Evolutionary conservation across 2,888 invertebrate species (phyloP), one percentile per base, ranked within the genome.

Genomic region (Carterocephalus palaemon): DNA sequence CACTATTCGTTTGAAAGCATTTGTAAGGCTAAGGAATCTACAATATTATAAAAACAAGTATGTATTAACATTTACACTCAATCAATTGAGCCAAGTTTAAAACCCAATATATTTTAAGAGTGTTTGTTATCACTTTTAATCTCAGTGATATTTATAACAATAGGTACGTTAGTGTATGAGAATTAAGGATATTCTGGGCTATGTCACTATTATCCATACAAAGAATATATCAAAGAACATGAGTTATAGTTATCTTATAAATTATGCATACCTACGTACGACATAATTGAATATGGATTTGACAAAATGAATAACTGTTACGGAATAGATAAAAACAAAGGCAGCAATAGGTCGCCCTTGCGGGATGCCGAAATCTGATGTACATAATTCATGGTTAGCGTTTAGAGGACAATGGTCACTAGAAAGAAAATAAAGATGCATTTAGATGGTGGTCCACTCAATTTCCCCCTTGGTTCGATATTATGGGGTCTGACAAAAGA

Each of bases 341-440:
- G 57, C 49, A 58, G 54, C 37, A 8, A 29, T 16, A 45, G 17
- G 10, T 22, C 4, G 36, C 23, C 36, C 28, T 34, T 34, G 42
- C 29, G 36, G 12, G 31, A 31, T 8, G 37, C 56, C 62, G 57
- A 62, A 66, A 71, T 70, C 70, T 54, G 62, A 82, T 82, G 83
- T 73, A 75, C 81, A 82, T 83, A 75, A 84, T 81, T 83, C 77
- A 82, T 79, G 64, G 60, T 52, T 59, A 57, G 53, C 56, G 52
- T 49, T 57, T 50, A 58, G 57, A 66, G 55, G 49, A 60, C 53
- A 58, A 55, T 59, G 57, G 60, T 51, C 57, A 59, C 50, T 57
- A 49, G 55, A 57, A 55, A 57, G 54, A 54, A 57, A 57, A 61
- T 60, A 59, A 57, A 47, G 46, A 60, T 52, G 52, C 53, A 47